These are phyloP conservation scores for Erythrolamprus reginae DNA, from an alignment of 2,113 vertebrate species.

Conservation along the genomic window DNA sequence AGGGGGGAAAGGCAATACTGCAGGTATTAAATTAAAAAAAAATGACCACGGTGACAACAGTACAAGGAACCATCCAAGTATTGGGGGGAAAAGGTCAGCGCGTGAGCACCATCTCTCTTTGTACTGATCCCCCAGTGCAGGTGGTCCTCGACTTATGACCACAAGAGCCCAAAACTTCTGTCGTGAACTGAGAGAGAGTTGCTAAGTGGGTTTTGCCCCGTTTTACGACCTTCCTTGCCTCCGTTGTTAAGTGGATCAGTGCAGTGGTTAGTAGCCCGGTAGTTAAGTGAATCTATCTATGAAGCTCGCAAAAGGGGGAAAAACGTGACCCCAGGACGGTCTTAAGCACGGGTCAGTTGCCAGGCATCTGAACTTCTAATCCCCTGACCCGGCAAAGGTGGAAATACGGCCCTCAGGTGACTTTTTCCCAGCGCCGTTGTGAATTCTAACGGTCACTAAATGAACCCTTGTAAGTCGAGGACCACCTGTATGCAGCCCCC, in stretches of 20 bases:
- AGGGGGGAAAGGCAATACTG: slow-evolving; percentile 67
- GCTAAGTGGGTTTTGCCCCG: not conserved
- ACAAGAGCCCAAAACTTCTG: not conserved
- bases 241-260: not conserved
- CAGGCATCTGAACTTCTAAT: not conserved
- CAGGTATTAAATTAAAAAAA: slow-evolving; percentile 36
- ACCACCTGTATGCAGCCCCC: not conserved
- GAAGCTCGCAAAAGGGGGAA: not conserved
- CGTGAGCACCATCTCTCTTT: too few species aligned
- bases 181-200: not conserved
- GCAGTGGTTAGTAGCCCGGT: too few species aligned
- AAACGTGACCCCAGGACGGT: not conserved
- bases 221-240: not conserved
- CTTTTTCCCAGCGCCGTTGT: not conserved
- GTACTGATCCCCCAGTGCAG: not conserved
- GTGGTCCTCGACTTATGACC: not conserved
- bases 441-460: not conserved
- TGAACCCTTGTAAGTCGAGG: not conserved
- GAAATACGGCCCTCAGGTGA: not conserved
- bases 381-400: not conserved
- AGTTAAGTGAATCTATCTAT: not conserved
- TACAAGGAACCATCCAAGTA: slow-evolving; percentile 51
- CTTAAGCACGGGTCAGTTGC: not conserved
- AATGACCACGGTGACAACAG: slow-evolving; percentile 38
- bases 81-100: not conserved